Evolutionary conservation across 2,888 invertebrate genomes (phyloP), one percentile per base, ranked within the genome.

Genomic region (Schizotus pectinicornis): DNA sequence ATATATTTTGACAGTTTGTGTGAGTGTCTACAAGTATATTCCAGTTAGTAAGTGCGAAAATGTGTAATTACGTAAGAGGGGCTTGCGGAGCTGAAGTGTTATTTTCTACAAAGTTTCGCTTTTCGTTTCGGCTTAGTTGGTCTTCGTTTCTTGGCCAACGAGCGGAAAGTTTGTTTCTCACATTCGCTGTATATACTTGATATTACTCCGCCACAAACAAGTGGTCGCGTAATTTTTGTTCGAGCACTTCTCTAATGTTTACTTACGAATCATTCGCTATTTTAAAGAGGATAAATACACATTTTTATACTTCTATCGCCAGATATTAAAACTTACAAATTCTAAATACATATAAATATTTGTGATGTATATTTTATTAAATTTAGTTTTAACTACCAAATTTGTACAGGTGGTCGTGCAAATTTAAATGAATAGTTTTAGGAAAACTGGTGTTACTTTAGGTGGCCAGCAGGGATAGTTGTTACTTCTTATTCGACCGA

Each of bases 231-330:
- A 53, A 56, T 51, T 63, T 59, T 59, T 59, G 59, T 51, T 41
- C 59, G 47, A 53, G 14, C 32, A 6, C 30, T 42, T 42, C 22
- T 22, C 3, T 42, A 30, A 3, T 42, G 31, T 31, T 7, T 32
- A 43, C 30, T 42, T 31, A 32, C 13, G 36, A 9, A 22, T 22
- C 22, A 22, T 53, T 46, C 39, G 14, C 31, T 49, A 14, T 61
- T 63, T 65, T 65, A 63, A 65, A 67, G 67, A 67, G 67, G 65
- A 61, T 63, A 59, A 61, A 57, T 63, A 47, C 62, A 55, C 46
- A 43, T 50, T 51, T 59, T 56, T 56, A 45, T 57, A 55, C 42
- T 35, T 55, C 31, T 47, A 54, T 8, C 13, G 14, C 8, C 48
- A 32, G 37, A 53, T 48, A 58, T 48, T 52, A 33, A 53, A 56